Base-by-base conservation (phyloP, 1,140 invertebrate species). In the Lepidurus packardi region DNA sequence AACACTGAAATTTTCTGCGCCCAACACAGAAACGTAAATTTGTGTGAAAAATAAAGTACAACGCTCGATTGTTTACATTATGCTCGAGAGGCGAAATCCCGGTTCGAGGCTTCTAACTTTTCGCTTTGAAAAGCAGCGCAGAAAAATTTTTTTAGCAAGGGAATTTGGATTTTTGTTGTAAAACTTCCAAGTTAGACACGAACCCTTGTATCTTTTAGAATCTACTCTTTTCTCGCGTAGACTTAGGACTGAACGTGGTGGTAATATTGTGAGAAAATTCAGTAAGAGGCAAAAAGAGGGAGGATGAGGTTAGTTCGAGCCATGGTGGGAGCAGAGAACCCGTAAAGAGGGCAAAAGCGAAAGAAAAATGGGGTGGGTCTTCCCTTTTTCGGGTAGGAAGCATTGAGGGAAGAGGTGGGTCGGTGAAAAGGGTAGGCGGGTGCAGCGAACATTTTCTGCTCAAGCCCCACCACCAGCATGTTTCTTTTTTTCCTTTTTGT, bases 201-300 rank as follows among this genome's bases (percentile, higher is more conserved):
- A 34, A 34, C 34, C 34, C 34, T 34, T 34, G 34, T 34, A 34
- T 34, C 16, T 65, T 21, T 16, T 65, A 21, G 53, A 65, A 65
- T n/a, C 53, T 65, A 65, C n/a, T 65, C 53, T 65, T 65, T 65
- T 65, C 53, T 65, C 53, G 53, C 13, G 53, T 65, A 65, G 53
- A 65, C 53, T 65, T n/a, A 65, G 21, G 53, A 65, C 53, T 65
- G 53, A 65, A 65, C 53, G 53, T 65, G 53, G 53, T 65, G 53
- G 53, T 65, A 65, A 65, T 65, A 65, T 65, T 65, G 53, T 65
- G 53, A 65, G 53, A 65, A 65, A 65, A 65, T 65, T 65, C 53
- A 65, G 53, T 65, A 9, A 65, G 53, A 65, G 53, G 53, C 53
- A 65, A 65, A 65, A 65, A 65, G 53, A 65, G 53, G 53, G 53